Evolutionary conservation across 1,140 invertebrate species (phyloP), one percentile per base, ranked within the genome.

Genomic region (Parasteatoda tepidariorum): DNA sequence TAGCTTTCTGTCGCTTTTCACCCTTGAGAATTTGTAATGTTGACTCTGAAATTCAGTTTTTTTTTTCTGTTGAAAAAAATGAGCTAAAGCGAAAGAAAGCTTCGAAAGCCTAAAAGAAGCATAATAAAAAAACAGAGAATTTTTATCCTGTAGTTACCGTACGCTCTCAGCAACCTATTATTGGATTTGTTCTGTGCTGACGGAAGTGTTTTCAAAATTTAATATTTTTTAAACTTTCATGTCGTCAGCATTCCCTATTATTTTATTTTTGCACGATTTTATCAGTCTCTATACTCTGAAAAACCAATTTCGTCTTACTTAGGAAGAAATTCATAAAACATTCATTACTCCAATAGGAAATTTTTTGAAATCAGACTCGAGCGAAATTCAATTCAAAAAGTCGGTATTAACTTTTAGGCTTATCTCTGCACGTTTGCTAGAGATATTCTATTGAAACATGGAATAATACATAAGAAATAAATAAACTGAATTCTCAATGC

Each of bases 141-240:
- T 79, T 79, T 64, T 68, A 68, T 79, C 64, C 76, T 38, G 66
- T 79, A 79, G 76, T 79, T 79, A 79, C 76, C 41, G 66, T 79
- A 66, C 64, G 64, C 61, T 73, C 68, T 73, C 26, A 28, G 68
- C 6, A 54, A 68, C 76, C 66, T 71, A 82, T 71, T 82, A 82
- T 82, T 82, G 67, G 78, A 82, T 82, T 82, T 82, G 68, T 82
- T 82, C 66, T 82, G 33, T 82, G 66, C 66, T 71, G 66, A 71
- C 66, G 68, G n/a, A 82, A 82, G 78, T 82, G 78, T 82, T 82
- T 82, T 82, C 41, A 48, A 82, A 82, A 82, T 82, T 82, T 82
- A 82, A 82, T 82, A 82, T 71, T 82, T 82, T 57, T 82, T 82
- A 71, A 82, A 82, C 78, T 82, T 82, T 82, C 78, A 82, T 82